Conservation (phyloP, 2,797 vertebrate genomes). For the Tinamus major region DNA sequence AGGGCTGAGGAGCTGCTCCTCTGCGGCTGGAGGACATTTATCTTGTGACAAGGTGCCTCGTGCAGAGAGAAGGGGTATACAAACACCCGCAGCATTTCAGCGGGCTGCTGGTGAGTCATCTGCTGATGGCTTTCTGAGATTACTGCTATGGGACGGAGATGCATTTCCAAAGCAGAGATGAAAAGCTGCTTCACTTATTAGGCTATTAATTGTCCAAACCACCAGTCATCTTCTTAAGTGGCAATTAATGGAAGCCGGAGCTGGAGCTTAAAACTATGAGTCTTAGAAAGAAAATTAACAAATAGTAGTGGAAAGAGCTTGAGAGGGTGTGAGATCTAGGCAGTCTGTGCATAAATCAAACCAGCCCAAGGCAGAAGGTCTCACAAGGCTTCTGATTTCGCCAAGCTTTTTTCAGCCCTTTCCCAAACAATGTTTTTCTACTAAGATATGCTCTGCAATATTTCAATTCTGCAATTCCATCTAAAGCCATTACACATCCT, state of each 20-base stretch:
- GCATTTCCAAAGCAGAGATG: not conserved
- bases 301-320: not conserved
- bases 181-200: conserved; percentile 5
- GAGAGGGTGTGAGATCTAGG: not conserved
- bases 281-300: not conserved
- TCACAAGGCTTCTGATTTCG: not conserved
- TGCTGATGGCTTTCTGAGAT: not conserved
- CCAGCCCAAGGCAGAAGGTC: not conserved
- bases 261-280: not conserved
- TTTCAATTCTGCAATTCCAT: not conserved
- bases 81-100: not conserved
- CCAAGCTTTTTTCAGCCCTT: not conserved
- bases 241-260: conserved; percentile 2
- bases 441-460: not conserved
- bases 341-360: not conserved
- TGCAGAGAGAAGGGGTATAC: not conserved
- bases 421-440: not conserved
- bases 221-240: not conserved
- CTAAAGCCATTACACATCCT: not conserved
- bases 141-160: not conserved
- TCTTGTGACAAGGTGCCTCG: not conserved
- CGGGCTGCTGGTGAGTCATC: not conserved
- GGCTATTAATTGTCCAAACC: conserved; percentile 8
- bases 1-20: not conserved
- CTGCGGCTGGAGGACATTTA: rapidly evolving